phyloP scores from a whole-genome alignment of 1,140 invertebrate species.

The Drosophila saltans region DNA sequence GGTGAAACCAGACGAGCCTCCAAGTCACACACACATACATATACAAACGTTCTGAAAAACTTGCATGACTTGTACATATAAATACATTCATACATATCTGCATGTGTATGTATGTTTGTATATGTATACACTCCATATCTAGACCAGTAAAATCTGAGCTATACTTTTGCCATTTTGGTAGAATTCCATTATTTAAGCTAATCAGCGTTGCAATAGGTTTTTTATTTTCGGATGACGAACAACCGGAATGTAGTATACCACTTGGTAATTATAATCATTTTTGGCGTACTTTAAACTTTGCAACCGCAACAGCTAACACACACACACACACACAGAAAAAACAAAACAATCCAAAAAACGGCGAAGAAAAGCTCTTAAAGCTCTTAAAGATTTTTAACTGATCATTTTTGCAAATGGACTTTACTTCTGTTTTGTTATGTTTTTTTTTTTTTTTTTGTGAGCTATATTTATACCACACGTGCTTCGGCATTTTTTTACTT shows the following conservation, averaged over 20 bases:
- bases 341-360: not conserved
- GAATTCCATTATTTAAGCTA: slow-evolving; percentile 1
- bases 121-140: not conserved
- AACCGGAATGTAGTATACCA: not conserved
- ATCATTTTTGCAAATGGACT: slow-evolving; percentile 14
- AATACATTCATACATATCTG: not conserved
- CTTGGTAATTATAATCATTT: too few relatives aligned
- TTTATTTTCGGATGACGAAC: not conserved
- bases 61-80: slow-evolving; percentile 17
- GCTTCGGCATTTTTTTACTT: not conserved
- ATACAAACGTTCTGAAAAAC: slow-evolving; percentile 12
- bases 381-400: slow-evolving; percentile 3
- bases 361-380: slow-evolving; percentile 5
- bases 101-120: too few relatives aligned
- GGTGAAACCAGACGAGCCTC: slow-evolving; percentile 71
- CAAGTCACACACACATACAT: slow-evolving; percentile 35
- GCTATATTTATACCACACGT: slow-evolving; percentile 7
- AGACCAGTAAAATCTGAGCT: not conserved
- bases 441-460: slow-evolving; percentile 20
- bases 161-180: not conserved
- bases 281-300: slow-evolving; percentile 10
- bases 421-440: slow-evolving; percentile 26
- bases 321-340: not conserved
- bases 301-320: slow-evolving; percentile 7
- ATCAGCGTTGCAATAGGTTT: slow-evolving; percentile 1